Base-by-base conservation (phyloP, 2,797 vertebrate species). In the Clarias fuscus region DNA sequence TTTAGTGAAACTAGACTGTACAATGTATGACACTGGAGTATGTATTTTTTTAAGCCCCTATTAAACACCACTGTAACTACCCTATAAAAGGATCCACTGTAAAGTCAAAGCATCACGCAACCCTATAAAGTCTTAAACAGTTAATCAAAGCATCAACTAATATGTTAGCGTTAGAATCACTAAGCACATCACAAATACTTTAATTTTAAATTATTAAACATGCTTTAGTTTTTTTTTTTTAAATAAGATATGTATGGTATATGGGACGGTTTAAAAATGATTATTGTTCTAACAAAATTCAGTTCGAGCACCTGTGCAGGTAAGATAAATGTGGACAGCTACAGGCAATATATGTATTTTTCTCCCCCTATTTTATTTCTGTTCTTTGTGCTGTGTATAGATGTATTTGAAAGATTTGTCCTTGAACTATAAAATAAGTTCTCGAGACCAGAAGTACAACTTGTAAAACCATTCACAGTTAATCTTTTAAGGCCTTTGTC, bases 401-500 rank as follows among this genome's bases (percentile, higher is more conserved):
- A 68, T 56, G 18, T 14, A 56, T 22, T 33, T 67, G 64, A 67
- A 18, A 43, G 18, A 68, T 82, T 68, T 68, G 48, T 56, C 80
- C 64, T 82, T 82, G 43, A 82, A 82, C 64, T 82, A 48, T 82
- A 64, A 80, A 53, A 75, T 76, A 77, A 77, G 75, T 77, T 78
- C 56, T 78, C 18, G 24, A 40, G 61, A 22, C 18, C 30, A 33
- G 56, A 78, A 82, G n/a, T 82, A 82, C 40, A 48, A 30, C 61
- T 53, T 82, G 40, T 67, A 53, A 82, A 82, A 53, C 40, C 10
- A 56, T 82, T 82, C 79, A 82, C 62, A 82, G 79, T 67, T 82
- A 82, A 56, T 82, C 62, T 82, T 82, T 82, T 82, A 82, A 68
- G 62, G 79, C 40, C 79, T 82, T 82, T 82, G 79, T 68, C 80